These are phyloP conservation scores for Eubasilissa splendida DNA, from an alignment of 2,888 invertebrate genomes.

Conservation along the genomic window DNA sequence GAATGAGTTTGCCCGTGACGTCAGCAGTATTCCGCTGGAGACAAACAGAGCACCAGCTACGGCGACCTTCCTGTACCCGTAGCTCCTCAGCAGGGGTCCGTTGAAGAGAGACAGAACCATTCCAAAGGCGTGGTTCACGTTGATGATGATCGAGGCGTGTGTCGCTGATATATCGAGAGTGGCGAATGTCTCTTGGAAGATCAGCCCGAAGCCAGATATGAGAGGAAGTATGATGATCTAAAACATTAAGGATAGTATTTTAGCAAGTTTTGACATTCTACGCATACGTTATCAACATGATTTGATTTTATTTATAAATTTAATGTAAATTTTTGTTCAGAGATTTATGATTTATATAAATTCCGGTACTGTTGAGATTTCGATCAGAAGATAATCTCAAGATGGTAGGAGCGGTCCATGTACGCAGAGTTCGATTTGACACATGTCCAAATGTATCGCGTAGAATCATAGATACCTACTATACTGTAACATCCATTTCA, in stretches of 20 bases:
- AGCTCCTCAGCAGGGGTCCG: conserved; percentile 75
- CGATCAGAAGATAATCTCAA: too few relatives aligned
- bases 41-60: conserved; percentile 72
- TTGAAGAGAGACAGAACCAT: conserved; percentile 78
- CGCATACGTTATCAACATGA: too few relatives aligned
- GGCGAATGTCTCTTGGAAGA: conserved; percentile 77
- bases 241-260: conserved; percentile 51
- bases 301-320: too few relatives aligned
- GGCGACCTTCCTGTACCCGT: conserved; percentile 79
- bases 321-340: too few relatives aligned
- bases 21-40: conserved; percentile 74
- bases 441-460: too few relatives aligned
- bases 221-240: conserved; percentile 74
- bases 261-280: too few relatives aligned
- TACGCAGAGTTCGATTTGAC: too few relatives aligned
- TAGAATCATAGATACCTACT: too few relatives aligned
- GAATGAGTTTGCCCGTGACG: conserved; percentile 73
- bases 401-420: too few relatives aligned
- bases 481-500: too few relatives aligned
- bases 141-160: conserved; percentile 76
- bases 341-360: too few relatives aligned
- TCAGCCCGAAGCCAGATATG: conserved; percentile 77
- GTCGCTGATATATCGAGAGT: conserved; percentile 74
- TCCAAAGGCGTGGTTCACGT: conserved; percentile 78
- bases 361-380: too few relatives aligned